Conservation (phyloP, 2,888 invertebrate genomes). For the Macrosiphum euphorbiae region DNA sequence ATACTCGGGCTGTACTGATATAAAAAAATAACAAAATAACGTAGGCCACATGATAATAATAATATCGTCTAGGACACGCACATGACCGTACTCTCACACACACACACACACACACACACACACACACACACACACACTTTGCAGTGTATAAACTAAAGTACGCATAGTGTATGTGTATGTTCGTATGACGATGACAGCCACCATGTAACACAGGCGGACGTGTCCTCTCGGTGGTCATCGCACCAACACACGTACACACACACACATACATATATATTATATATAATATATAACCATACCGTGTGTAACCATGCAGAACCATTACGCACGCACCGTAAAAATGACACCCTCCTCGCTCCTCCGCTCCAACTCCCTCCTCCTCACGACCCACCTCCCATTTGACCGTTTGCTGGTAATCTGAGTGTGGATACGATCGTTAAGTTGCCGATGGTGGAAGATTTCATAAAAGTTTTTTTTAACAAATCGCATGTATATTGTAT, state of each 20-base stretch:
- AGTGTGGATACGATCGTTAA: slow-evolving; percentile 25
- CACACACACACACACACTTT: not conserved
- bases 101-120: not conserved
- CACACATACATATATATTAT: not conserved
- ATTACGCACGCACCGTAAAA: slow-evolving; percentile 63
- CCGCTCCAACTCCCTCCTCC: not conserved
- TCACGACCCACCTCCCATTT: not conserved
- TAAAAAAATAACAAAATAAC: slow-evolving; percentile 31
- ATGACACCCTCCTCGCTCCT: slow-evolving; percentile 38
- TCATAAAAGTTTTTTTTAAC: not conserved
- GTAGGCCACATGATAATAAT: slow-evolving; percentile 33
- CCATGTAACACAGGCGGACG: slow-evolving; percentile 54
- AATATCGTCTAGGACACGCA: slow-evolving; percentile 63
- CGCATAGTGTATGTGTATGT: not conserved
- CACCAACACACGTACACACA: slow-evolving; percentile 32
- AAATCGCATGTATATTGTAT: not conserved
- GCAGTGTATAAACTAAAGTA: slow-evolving; percentile 11
- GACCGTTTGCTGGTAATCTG: not conserved
- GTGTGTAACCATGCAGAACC: slow-evolving; percentile 60
- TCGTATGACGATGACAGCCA: slow-evolving; percentile 27
- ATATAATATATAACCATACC: not conserved
- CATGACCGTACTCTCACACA: slow-evolving; percentile 19
- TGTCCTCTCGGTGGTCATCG: slow-evolving; percentile 62
- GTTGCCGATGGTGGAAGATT: not conserved
- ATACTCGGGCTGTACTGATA: not conserved